Evolutionary conservation across 1,140 invertebrate genomes (phyloP).

Genomic region (Scaptodrosophila lebanonensis): DNA sequence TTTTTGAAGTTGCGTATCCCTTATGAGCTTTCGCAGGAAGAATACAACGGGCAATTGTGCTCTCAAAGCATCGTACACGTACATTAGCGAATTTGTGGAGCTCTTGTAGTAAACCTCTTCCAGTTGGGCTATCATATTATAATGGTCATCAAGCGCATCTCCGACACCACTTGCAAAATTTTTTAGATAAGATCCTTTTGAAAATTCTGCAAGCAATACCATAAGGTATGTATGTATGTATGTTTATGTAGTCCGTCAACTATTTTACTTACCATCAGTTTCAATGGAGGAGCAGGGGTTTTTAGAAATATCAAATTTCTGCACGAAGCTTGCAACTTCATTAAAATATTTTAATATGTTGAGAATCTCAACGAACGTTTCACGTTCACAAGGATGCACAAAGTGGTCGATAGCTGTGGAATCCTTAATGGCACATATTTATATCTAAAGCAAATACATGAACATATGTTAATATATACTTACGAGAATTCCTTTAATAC

Average conservation of each 20-base stretch:
- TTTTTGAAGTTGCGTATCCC: conserved; percentile 78
- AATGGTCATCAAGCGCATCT: conserved; percentile 79
- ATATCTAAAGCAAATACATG: neutral
- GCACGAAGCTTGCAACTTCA: conserved; percentile 48
- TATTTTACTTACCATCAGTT: conserved; percentile 10
- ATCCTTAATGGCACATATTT: conserved; percentile 14
- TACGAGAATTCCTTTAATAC: conserved; percentile 54
- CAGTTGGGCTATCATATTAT: conserved; percentile 79
- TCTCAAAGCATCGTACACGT: conserved; percentile 79
- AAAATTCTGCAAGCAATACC: conserved; percentile 9
- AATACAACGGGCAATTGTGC: conserved; percentile 79
- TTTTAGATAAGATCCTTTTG: conserved; percentile 79
- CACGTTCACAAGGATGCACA: conserved; percentile 66
- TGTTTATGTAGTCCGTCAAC: conserved; percentile 9
- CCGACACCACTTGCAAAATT: conserved; percentile 81
- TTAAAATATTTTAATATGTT: conserved; percentile 42
- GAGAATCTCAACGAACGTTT: conserved; percentile 58
- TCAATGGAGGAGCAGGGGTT: too few species aligned
- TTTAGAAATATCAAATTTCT: neutral
- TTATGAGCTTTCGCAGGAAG: conserved; percentile 79
- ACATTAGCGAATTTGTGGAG: conserved; percentile 78
- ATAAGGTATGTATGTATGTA: neutral
- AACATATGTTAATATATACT: neutral
- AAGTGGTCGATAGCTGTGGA: conserved; percentile 41
- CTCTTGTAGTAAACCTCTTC: conserved; percentile 79